A percentile compares a stretch with the other conserved stretches of the same genome.
Conservation (phyloP, 2,888 invertebrate species). For the Helleia helle region DNA sequence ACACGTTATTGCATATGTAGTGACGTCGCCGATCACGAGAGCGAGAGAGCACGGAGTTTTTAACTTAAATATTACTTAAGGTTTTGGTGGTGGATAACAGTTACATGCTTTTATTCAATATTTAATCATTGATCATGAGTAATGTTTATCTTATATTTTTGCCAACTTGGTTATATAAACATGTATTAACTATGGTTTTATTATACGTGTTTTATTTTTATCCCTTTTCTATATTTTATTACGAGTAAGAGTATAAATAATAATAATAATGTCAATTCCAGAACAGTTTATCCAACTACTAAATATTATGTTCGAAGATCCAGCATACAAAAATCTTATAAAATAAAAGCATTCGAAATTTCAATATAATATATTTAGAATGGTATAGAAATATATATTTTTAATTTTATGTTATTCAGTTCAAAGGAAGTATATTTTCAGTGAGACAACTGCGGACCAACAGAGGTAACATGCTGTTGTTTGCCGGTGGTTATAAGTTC, state of each 20-base stretch:
- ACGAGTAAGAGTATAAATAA: too few species aligned
- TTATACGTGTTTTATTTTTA: conserved; percentile 34
- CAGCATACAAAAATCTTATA: too few species aligned
- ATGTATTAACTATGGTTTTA: conserved; percentile 47
- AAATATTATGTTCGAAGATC: too few species aligned
- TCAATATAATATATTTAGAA: too few species aligned
- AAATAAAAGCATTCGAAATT: too few species aligned
- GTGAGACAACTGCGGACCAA: conserved; percentile 30
- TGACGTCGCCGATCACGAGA: neutral
- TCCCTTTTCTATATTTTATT: too few species aligned
- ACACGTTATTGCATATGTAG: neutral
- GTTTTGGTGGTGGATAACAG: conserved; percentile 59
- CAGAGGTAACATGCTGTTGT: conserved; percentile 38
- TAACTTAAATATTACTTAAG: conserved; percentile 47
- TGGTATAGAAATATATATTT: neutral
- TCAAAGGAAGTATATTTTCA: conserved; percentile 23
- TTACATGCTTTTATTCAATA: conserved; percentile 48
- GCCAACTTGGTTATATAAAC: conserved; percentile 34
- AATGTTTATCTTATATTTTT: conserved; percentile 55
- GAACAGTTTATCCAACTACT: too few species aligned
- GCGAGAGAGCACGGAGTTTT: neutral
- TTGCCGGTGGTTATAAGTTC: conserved; percentile 35
- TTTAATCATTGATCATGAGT: conserved; percentile 50
- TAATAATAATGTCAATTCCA: too few species aligned
- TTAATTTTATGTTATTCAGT: neutral